phyloP scores from a whole-genome alignment of 2,888 invertebrate species.

The Zele albiditarsus region DNA sequence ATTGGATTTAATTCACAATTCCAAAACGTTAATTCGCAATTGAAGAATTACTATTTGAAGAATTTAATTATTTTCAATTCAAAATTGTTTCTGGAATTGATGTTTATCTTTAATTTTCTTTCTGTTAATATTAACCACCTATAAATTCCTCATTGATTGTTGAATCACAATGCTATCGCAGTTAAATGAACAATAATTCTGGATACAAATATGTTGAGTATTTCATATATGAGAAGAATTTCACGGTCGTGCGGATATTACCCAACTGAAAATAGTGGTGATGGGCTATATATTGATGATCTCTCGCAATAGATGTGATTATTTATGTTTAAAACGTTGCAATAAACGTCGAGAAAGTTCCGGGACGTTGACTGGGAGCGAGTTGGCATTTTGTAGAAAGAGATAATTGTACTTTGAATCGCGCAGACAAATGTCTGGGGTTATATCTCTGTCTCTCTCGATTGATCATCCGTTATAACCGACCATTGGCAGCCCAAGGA shows the following conservation, averaged over 20 bases:
- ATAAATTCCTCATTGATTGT: too few species aligned
- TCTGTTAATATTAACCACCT: too few species aligned
- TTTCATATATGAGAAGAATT: slow-evolving; percentile 9
- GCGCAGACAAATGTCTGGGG: slow-evolving; percentile 20
- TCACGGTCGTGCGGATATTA: slow-evolving; percentile 39
- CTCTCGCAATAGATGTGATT: slow-evolving; percentile 55
- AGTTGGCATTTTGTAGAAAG: slow-evolving; percentile 55
- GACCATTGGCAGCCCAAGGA: not conserved
- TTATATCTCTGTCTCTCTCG: slow-evolving; percentile 4
- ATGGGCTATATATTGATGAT: slow-evolving; percentile 27
- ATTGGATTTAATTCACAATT: too few species aligned
- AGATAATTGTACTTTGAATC: slow-evolving; percentile 51
- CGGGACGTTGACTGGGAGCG: slow-evolving; percentile 53
- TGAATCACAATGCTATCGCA: too few species aligned
- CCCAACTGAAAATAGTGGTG: slow-evolving; percentile 8
- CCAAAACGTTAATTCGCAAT: too few species aligned
- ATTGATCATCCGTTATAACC: not conserved
- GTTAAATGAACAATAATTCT: too few species aligned
- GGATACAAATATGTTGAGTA: too few species aligned
- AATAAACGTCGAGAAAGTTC: slow-evolving; percentile 54
- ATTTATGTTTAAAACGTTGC: slow-evolving; percentile 54
- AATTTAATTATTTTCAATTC: too few species aligned
- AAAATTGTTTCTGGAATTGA: too few species aligned
- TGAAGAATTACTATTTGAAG: too few species aligned
- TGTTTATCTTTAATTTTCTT: too few species aligned